Percentiles rank a stretch among this genome's conserved stretches.
Conservation (phyloP, 2,888 invertebrate species). For the Aleiodes leptofemur region DNA sequence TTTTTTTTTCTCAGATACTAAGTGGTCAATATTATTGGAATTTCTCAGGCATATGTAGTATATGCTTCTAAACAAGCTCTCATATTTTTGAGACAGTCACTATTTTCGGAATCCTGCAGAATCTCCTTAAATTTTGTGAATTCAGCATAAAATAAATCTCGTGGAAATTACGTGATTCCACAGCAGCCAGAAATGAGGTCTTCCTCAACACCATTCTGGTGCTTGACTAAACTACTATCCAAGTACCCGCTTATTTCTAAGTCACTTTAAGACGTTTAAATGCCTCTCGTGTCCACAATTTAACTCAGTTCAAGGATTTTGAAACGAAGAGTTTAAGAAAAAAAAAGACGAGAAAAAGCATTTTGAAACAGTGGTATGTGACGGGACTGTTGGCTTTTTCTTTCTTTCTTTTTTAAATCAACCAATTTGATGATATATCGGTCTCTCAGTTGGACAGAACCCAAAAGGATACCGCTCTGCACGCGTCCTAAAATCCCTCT, state of each 20-base stretch:
- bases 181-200: too few relatives aligned
- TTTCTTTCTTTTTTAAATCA: not conserved
- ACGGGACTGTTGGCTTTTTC: not conserved
- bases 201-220: too few relatives aligned
- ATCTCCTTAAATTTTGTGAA: too few relatives aligned
- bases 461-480: slow-evolving; percentile 31
- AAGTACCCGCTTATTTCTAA: slow-evolving; percentile 4
- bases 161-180: too few relatives aligned
- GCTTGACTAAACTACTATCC: too few relatives aligned
- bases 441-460: slow-evolving; percentile 2
- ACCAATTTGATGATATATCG: slow-evolving; percentile 37
- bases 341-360: not conserved
- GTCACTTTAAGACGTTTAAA: not conserved
- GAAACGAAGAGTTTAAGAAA: not conserved
- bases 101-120: too few relatives aligned
- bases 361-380: not conserved
- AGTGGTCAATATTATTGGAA: too few relatives aligned
- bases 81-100: too few relatives aligned
- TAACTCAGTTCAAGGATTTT: not conserved
- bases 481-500: slow-evolving; percentile 8
- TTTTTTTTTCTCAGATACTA: too few relatives aligned
- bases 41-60: too few relatives aligned
- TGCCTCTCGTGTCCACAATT: not conserved
- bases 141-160: too few relatives aligned
- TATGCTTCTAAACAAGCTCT: too few relatives aligned